Evolutionary conservation across 2,888 invertebrate genomes (phyloP), one percentile per base, ranked within the genome.

Genomic region (Hirtodrosophila trivittata): DNA sequence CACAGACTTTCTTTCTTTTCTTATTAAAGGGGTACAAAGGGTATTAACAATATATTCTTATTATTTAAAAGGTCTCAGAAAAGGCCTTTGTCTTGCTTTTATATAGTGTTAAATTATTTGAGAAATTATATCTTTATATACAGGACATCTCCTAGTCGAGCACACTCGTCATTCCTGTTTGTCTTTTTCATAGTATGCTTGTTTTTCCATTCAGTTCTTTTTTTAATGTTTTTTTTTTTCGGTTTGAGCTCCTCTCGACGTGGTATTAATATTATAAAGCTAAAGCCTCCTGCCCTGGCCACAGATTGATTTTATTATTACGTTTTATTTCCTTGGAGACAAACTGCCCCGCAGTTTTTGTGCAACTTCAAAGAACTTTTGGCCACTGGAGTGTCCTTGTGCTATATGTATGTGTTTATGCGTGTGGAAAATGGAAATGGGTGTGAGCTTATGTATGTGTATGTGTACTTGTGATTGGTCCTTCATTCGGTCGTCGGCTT

Each of bases 271-370:
- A 54, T 50, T 58, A 57, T 70, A 58, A 66, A 58, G 51, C 43
- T 55, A 66, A 63, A 64, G 70, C 70, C 64, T 62, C 58, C 41
- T 59, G 50, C 46, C 35, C 57, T 54, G 57, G 38, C 33, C 50
- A 49, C 75, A 88, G 80, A 88, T 87, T 87, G 88, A 87, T 87
- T 87, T 86, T 85, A 69, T 75, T 75, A 74, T 75, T 77, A 71
- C 67, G 75, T 81, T 75, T 80, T 87, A 88, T 87, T 88, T 84
- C 88, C 87, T 87, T 88, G 82, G 81, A 80, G 88, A 86, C 85
- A 77, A 78, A 78, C 86, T 80, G 70, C 57, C 62, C 68, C 62
- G 43, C 63, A 68, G 57, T 47, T 33, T 39, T 56, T 56, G 33
- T 59, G 62, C 9, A 86, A 87, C 87, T 83, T 87, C 87, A 87